Conservation (phyloP, 2,888 invertebrate genomes). For the Drosophila cognata region DNA sequence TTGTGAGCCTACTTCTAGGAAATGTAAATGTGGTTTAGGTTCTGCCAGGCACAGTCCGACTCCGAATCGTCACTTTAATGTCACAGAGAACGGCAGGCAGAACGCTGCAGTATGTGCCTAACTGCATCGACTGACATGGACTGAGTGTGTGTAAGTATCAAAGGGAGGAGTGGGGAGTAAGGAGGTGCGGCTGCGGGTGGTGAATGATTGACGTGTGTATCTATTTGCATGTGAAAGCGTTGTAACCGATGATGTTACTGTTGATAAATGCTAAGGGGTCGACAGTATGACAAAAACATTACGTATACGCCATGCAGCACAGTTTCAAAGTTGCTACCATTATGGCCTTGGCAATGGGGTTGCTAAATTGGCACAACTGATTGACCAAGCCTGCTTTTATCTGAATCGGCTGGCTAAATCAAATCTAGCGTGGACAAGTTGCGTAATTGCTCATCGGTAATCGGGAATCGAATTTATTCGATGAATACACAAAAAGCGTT, state of each 20-base stretch:
- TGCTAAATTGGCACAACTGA: conserved; percentile 14
- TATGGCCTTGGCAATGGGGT: conserved; percentile 3
- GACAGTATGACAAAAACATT: conserved; percentile 20
- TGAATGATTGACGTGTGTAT: conserved; percentile 44
- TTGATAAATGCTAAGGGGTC: conserved; percentile 61
- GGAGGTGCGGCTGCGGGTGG: neutral
- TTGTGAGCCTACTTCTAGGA: neutral
- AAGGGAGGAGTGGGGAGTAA: neutral
- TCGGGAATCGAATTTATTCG: conserved; percentile 12
- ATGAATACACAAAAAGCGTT: conserved; percentile 38
- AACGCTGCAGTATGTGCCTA: conserved; percentile 26
- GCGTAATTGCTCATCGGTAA: conserved; percentile 34
- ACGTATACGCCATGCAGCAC: conserved; percentile 24
- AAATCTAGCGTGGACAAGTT: conserved; percentile 19
- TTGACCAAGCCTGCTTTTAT: neutral
- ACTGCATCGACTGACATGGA: conserved; percentile 23
- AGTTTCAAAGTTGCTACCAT: neutral
- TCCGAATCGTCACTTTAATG: conserved; percentile 3
- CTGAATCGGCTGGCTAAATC: neutral
- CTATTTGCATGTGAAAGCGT: conserved; percentile 64
- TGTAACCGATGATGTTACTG: conserved; percentile 35
- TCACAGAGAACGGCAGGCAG: neutral
- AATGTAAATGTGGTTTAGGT: neutral
- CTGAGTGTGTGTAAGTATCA: neutral
- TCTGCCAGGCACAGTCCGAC: conserved; percentile 7